These are phyloP conservation scores for Cylas formicarius DNA, from an alignment of 1,140 invertebrate genomes.

Conservation along the genomic window DNA sequence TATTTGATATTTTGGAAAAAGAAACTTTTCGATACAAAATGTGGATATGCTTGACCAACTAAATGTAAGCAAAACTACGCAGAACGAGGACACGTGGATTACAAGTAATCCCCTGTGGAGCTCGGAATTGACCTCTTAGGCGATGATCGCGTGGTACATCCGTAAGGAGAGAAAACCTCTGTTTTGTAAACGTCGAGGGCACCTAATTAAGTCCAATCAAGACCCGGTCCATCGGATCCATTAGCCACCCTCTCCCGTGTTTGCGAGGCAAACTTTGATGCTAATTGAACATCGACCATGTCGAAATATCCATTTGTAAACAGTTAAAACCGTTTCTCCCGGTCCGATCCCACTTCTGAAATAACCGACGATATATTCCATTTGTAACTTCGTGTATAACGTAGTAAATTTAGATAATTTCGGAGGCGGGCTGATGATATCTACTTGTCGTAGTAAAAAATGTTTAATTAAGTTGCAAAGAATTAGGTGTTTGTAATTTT, in stretches of 20 bases:
- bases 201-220: conserved; percentile 51
- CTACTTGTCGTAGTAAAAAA: too few species aligned
- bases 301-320: conserved; percentile 34
- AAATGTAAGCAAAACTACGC: too few species aligned
- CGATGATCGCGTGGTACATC: too few species aligned
- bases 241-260: conserved; percentile 42
- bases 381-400: conserved; percentile 6
- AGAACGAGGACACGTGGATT: too few species aligned
- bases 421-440: background rate
- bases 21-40: too few species aligned
- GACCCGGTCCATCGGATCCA: conserved; percentile 44
- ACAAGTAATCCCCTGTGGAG: too few species aligned
- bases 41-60: too few species aligned
- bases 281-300: conserved; percentile 38
- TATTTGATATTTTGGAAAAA: too few species aligned
- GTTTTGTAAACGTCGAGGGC: conserved; percentile 36
- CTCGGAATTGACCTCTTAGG: too few species aligned
- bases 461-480: too few species aligned
- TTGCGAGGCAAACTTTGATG: conserved; percentile 40
- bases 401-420: conserved; percentile 8
- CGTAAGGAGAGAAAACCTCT: conserved; percentile 15
- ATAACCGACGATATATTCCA: conserved; percentile 12
- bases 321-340: conserved; percentile 23
- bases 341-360: conserved; percentile 12
- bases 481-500: too few species aligned